Evolutionary conservation across 2,797 vertebrate genomes (phyloP).

Genomic region (Enteromius argenteus): DNA sequence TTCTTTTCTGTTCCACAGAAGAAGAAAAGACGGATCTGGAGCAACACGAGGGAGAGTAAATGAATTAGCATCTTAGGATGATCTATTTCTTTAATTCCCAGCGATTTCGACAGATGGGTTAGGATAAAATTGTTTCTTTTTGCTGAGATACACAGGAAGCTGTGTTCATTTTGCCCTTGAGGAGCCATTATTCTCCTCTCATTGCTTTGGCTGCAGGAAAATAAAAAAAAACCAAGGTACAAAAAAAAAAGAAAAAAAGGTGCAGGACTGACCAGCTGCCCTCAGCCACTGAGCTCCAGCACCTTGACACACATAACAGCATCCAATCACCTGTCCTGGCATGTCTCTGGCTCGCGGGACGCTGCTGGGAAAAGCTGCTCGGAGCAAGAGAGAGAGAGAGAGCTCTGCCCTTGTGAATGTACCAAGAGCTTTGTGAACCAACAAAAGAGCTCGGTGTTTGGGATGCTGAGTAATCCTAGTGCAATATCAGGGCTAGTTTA

Average conservation of each 20-base stretch:
- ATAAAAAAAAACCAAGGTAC: neutral
- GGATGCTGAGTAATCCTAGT: slow-evolving; percentile 26
- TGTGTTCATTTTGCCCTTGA: slow-evolving; percentile 52
- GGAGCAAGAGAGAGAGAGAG: neutral
- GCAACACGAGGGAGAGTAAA: neutral
- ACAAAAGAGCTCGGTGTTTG: slow-evolving; percentile 23
- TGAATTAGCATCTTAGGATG: neutral
- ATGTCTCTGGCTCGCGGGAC: slow-evolving; percentile 18
- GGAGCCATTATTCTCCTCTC: slow-evolving; percentile 57
- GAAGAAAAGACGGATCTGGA: neutral
- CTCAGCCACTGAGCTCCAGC: slow-evolving; percentile 32
- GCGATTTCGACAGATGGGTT: slow-evolving; percentile 34
- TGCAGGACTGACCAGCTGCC: slow-evolving; percentile 51
- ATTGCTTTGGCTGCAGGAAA: slow-evolving; percentile 56
- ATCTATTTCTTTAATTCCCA: slow-evolving; percentile 40
- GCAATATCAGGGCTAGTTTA: slow-evolving; percentile 8
- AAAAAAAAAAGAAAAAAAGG: slow-evolving; percentile 40
- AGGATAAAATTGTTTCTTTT: slow-evolving; percentile 50
- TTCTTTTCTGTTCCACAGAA: neutral
- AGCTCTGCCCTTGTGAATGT: slow-evolving; percentile 6
- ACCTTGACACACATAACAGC: slow-evolving; percentile 42
- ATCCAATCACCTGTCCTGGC: slow-evolving; percentile 16
- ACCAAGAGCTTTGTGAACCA: slow-evolving; percentile 18
- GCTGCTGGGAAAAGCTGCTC: slow-evolving; percentile 25
- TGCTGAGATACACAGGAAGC: slow-evolving; percentile 51